phyloP scores from a whole-genome alignment of 2,113 vertebrate genomes.

The Notothenia rossii region DNA sequence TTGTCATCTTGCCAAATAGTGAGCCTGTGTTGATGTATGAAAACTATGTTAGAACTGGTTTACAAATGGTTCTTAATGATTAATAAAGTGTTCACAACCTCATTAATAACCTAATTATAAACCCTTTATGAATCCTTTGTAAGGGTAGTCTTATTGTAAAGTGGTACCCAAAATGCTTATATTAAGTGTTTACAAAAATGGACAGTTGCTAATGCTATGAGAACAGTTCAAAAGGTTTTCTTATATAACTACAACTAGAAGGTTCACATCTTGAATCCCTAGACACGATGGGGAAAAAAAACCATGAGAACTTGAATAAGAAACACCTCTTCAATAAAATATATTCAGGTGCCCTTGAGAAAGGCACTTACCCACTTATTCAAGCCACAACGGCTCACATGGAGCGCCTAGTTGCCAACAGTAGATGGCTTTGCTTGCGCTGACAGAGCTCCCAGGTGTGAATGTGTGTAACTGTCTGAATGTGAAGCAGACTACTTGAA shows the following conservation, averaged over 20 bases:
- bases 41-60: too few species aligned
- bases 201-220: not conserved
- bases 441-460: constrained; percentile 46
- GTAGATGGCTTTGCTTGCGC: constrained; percentile 24
- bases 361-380: constrained; percentile 27
- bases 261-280: not conserved
- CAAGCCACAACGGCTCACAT: not conserved
- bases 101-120: too few species aligned
- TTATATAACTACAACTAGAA: not conserved
- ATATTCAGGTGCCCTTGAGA: constrained; percentile 37
- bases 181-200: not conserved
- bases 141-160: too few species aligned
- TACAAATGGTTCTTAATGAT: too few species aligned
- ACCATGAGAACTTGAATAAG: constrained; percentile 23
- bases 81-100: too few species aligned
- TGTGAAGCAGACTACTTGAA: constrained; percentile 15
- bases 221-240: not conserved
- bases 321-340: constrained; percentile 46
- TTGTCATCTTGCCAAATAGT: too few species aligned
- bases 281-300: not conserved
- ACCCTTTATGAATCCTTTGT: too few species aligned
- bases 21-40: too few species aligned
- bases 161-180: not conserved
- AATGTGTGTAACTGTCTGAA: constrained; percentile 34
- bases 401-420: constrained; percentile 13